phyloP scores from a whole-genome alignment of 2,888 invertebrate genomes.

The Xanthorhoe spadicearia region DNA sequence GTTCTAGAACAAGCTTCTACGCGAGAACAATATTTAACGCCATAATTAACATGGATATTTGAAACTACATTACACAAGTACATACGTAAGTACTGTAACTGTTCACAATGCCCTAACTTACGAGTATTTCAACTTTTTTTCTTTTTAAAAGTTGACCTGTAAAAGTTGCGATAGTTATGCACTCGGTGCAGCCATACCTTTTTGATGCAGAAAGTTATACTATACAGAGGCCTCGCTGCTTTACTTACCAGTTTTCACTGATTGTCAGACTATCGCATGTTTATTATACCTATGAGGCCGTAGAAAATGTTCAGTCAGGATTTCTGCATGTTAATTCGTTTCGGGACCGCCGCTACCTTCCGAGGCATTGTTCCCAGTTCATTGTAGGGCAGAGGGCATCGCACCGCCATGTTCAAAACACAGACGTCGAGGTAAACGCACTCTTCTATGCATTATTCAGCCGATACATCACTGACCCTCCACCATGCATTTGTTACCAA shows the following conservation, averaged over 20 bases:
- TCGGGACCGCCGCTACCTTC: slow-evolving; percentile 1
- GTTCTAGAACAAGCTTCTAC: slow-evolving; percentile 4
- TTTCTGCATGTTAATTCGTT: slow-evolving; percentile 10
- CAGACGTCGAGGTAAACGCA: slow-evolving; percentile 75
- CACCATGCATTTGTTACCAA: slow-evolving; percentile 47
- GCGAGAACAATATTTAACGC: not conserved
- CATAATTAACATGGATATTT: not conserved
- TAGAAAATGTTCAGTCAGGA: not conserved
- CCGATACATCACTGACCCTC: slow-evolving; percentile 68
- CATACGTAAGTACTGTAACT: no score
- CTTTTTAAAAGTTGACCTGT: no score
- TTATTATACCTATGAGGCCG: not conserved
- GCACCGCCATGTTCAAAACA: slow-evolving; percentile 52
- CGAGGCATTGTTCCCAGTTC: slow-evolving; percentile 26
- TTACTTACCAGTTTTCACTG: not conserved
- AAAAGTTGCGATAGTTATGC: no score
- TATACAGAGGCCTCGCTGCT: no score
- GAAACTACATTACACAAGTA: no score
- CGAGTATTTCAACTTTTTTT: no score
- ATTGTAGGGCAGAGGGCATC: slow-evolving; percentile 53
- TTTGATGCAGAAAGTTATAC: no score
- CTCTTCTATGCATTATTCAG: slow-evolving; percentile 70
- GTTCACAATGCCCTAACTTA: no score
- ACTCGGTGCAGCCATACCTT: no score
- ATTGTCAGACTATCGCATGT: not conserved